Evolutionary conservation across 2,888 invertebrate genomes (phyloP), one percentile per base, ranked within the genome.

Genomic region (Eristalinus sepulchralis): DNA sequence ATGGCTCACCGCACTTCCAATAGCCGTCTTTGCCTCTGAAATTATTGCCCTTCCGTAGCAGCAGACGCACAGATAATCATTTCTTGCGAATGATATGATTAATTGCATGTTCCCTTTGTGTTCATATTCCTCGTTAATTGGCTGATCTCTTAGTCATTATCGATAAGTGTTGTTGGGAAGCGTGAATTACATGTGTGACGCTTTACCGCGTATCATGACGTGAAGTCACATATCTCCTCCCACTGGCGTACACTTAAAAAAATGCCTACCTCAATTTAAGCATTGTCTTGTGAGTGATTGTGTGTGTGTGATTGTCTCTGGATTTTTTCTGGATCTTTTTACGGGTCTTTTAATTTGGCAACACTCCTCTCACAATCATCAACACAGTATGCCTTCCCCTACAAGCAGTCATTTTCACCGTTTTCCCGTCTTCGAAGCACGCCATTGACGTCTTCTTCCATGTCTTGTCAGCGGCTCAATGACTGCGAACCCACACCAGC

Each of bases 111-210:
- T 17, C 13, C 31, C 68, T 64, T 64, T 39, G 73, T 62, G 57
- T 22, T 64, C 24, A 39, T 63, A 20, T 36, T 81, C 63, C 75
- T 75, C 75, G 70, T 80, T 68, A 76, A 39, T 66, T 67, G 68
- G 53, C 31, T 70, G 81, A 82, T 76, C 75, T 76, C 64, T 82
- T 76, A 62, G 68, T 75, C 75, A 76, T 82, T 76, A 82, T 75
- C 81, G 75, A 82, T 82, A 70, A 8, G 47, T 17, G 20, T n/a
- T 5, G 67, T 13, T n/a, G 47, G 59, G 59, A 39, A 36, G 70
- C 55, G 70, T 11, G 57, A 64, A 31, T 24, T 57, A 57, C 10
- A 68, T 68, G 68, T 68, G 68, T 20, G 27, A 57, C 67, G 34
- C 60, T 71, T 67, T 72, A 60, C 68, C 31, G 39, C 73, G 60